phyloP scores from a whole-genome alignment of 2,113 vertebrate genomes.

The Crotalus tigris region DNA sequence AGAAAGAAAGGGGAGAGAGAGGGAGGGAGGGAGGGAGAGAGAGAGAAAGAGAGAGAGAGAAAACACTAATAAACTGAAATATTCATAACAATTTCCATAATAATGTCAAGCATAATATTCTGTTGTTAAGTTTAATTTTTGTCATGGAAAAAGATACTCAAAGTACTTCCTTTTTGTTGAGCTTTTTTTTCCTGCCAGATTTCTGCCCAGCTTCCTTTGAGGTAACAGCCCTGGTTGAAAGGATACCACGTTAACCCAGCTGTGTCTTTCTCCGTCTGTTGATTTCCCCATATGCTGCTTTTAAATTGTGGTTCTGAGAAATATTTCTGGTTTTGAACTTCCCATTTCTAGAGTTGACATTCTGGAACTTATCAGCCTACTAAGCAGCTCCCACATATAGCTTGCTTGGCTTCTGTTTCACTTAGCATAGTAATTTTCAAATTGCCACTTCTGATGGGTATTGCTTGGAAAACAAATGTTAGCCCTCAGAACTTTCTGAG shows the following conservation, averaged over 20 bases:
- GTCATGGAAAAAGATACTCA: rapidly evolving
- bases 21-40: neutral
- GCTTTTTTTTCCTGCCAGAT: rapidly evolving
- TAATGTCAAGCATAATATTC: neutral
- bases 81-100: neutral
- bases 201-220: neutral
- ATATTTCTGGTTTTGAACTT: neutral
- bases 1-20: neutral
- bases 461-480: conserved; percentile 71
- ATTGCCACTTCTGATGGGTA: conserved; percentile 86
- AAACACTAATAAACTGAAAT: neutral
- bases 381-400: rapidly evolving
- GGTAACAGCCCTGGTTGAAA: rapidly evolving
- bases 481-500: conserved; percentile 55
- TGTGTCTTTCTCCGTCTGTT: rapidly evolving
- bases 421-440: conserved; percentile 77
- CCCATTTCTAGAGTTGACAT: conserved; percentile 7
- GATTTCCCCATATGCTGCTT: neutral
- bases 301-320: conserved; percentile 6
- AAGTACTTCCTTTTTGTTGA: neutral
- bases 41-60: neutral
- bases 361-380: neutral
- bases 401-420: conserved; percentile 47
- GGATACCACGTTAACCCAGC: neutral
- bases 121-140: neutral